Percentiles rank a stretch among this genome's conserved stretches.
These are phyloP conservation scores for Eutrigla gurnardus DNA, from an alignment of 2,797 vertebrate genomes.

Conservation along the genomic window DNA sequence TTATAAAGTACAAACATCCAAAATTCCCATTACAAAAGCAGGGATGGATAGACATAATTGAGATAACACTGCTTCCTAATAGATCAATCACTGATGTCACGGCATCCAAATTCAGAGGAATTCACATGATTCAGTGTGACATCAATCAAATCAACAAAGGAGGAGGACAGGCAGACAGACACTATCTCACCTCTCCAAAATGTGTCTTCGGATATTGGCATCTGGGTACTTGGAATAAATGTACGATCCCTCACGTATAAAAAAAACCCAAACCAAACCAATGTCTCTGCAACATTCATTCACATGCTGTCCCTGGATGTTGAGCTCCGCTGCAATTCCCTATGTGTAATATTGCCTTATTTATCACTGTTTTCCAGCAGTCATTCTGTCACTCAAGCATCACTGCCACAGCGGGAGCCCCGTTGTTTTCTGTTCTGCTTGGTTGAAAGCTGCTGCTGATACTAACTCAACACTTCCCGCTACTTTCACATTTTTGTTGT, in stretches of 20 bases:
- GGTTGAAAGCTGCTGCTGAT: constrained; percentile 54
- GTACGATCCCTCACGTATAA: constrained; percentile 1
- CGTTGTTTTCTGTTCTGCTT: constrained; percentile 62
- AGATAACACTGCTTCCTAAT: constrained; percentile 16
- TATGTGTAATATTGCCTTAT: constrained; percentile 52
- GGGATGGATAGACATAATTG: constrained; percentile 25
- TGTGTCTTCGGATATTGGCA: constrained; percentile 19
- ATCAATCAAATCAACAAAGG: constrained; percentile 41
- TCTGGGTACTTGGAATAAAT: constrained; percentile 5
- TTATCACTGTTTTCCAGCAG: constrained; percentile 61
- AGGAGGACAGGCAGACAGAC: constrained; percentile 37
- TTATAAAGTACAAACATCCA: no score
- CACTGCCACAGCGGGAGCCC: constrained; percentile 53
- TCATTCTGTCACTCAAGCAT: constrained; percentile 58
- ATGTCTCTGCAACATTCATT: constrained; percentile 26
- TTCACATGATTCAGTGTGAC: constrained; percentile 28
- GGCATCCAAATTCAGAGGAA: constrained; percentile 29
- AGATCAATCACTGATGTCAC: constrained; percentile 47
- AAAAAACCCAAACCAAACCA: constrained; percentile 16
- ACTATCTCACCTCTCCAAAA: constrained; percentile 15
- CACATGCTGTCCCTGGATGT: constrained; percentile 25
- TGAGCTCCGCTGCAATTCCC: constrained; percentile 28
- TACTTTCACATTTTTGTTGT: neutral
- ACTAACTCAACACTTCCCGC: constrained; percentile 51
- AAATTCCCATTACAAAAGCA: no score